Percentiles rank a stretch among this genome's conserved stretches.
These are phyloP conservation scores for Argynnis bischoffii DNA, from an alignment of 2,888 invertebrate genomes.

Conservation along the genomic window DNA sequence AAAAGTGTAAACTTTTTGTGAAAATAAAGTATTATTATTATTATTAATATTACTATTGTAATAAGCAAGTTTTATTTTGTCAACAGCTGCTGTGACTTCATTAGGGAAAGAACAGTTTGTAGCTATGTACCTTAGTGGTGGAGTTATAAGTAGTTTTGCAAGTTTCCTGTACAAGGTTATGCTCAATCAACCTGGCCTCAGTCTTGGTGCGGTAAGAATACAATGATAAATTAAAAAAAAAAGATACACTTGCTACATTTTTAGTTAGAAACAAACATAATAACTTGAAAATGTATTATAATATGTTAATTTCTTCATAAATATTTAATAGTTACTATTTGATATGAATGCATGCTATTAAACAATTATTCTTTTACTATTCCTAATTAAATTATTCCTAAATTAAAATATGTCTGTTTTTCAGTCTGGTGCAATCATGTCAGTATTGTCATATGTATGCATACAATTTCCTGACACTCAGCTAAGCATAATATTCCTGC, in stretches of 20 bases:
- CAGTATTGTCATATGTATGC: constrained; percentile 93
- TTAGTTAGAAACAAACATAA: too few species aligned
- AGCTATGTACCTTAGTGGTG: constrained; percentile 94
- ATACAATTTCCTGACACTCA: constrained; percentile 93
- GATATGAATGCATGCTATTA: not conserved
- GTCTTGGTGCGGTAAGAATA: constrained; percentile 94
- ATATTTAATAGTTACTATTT: too few species aligned
- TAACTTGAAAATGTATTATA: too few species aligned
- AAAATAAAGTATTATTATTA: too few species aligned
- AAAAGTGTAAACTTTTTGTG: too few species aligned
- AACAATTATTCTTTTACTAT: not conserved
- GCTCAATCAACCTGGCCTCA: constrained; percentile 86
- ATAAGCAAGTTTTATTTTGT: not conserved
- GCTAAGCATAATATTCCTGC: constrained; percentile 94
- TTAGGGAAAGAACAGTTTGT: constrained; percentile 96
- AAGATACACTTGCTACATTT: not conserved
- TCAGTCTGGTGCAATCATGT: constrained; percentile 98
- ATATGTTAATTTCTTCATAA: too few species aligned
- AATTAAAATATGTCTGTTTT: constrained; percentile 51
- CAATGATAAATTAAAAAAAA: constrained; percentile 34
- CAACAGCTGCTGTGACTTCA: constrained; percentile 85
- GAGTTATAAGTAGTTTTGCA: constrained; percentile 92
- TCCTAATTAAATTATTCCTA: not conserved
- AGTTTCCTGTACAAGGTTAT: constrained; percentile 91
- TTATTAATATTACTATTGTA: too few species aligned